phyloP scores from a whole-genome alignment of 2,888 invertebrate species.

The Glaucopsyche alexis region DNA sequence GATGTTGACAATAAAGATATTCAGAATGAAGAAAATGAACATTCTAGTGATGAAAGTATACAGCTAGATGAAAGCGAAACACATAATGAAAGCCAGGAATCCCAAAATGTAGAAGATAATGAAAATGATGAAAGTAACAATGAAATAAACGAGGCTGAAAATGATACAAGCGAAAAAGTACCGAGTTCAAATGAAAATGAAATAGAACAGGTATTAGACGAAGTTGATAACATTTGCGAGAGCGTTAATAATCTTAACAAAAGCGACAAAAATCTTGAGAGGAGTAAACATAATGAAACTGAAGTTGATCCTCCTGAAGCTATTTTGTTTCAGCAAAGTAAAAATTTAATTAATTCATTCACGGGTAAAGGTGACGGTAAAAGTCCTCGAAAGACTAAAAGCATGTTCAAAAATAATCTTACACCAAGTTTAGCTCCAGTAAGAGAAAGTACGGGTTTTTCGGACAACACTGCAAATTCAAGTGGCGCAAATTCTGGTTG shows the following conservation, averaged over 20 bases:
- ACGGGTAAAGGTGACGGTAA: constrained; percentile 47
- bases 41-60: constrained; percentile 28
- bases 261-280: constrained; percentile 25
- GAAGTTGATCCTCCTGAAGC: constrained; percentile 55
- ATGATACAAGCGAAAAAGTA: constrained; percentile 35
- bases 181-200: constrained; percentile 34
- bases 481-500: constrained; percentile 66
- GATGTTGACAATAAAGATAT: background rate
- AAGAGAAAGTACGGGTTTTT: constrained; percentile 52
- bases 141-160: constrained; percentile 36
- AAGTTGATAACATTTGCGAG: constrained; percentile 34
- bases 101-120: constrained; percentile 34
- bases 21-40: constrained; percentile 1
- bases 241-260: constrained; percentile 38
- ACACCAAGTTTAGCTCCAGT: constrained; percentile 51
- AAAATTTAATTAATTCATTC: constrained; percentile 50
- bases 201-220: constrained; percentile 31
- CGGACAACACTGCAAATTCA: constrained; percentile 55
- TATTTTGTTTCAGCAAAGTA: constrained; percentile 46
- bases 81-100: constrained; percentile 32
- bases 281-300: constrained; percentile 44
- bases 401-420: constrained; percentile 48
- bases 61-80: constrained; percentile 34
- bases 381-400: constrained; percentile 54
- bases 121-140: constrained; percentile 13